A percentile compares a stretch with the other conserved stretches of the same genome.
These are phyloP conservation scores for Ctenopoma kingsleyae DNA, from an alignment of 2,797 vertebrate species.

Conservation along the genomic window DNA sequence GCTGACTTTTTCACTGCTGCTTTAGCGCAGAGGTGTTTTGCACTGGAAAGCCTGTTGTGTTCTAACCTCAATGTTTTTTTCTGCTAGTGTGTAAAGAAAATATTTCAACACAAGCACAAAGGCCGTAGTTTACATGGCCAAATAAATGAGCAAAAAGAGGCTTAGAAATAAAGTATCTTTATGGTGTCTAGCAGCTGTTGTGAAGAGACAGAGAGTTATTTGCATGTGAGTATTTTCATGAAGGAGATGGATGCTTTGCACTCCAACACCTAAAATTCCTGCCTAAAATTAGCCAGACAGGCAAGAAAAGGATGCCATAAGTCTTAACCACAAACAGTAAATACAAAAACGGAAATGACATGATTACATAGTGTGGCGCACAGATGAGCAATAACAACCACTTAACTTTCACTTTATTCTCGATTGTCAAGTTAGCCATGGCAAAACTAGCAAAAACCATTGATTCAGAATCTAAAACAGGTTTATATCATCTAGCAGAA, in stretches of 20 bases:
- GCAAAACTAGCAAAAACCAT: conserved; percentile 16
- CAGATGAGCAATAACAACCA: conserved; percentile 51
- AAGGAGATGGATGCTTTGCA: conserved; percentile 72
- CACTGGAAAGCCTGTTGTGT: conserved; percentile 57
- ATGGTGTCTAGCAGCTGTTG: conserved; percentile 25
- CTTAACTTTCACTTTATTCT: conserved; percentile 21
- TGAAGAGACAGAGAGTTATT: conserved; percentile 14
- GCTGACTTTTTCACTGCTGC: conserved; percentile 58
- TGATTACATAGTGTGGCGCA: conserved; percentile 53
- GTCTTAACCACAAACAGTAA: conserved; percentile 55
- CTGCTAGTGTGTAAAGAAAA: conserved; percentile 44
- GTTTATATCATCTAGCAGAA: conserved; percentile 28
- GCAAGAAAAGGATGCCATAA: conserved; percentile 67
- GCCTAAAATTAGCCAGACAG: conserved; percentile 80
- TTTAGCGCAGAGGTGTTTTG: conserved; percentile 67
- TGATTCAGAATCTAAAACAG: conserved; percentile 19
- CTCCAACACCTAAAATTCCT: conserved; percentile 76
- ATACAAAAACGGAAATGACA: conserved; percentile 59
- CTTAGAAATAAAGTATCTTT: conserved; percentile 32
- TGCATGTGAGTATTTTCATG: conserved; percentile 39
- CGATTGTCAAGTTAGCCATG: conserved; percentile 16
- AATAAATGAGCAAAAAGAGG: conserved; percentile 45
- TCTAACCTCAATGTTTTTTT: conserved; percentile 68
- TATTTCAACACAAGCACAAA: conserved; percentile 44
- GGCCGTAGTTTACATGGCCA: conserved; percentile 27